A percentile compares a stretch with the other conserved stretches of the same genome.
Conservation (phyloP, 2,113 vertebrate genomes). For the Poeciliopsis turrubarensis region DNA sequence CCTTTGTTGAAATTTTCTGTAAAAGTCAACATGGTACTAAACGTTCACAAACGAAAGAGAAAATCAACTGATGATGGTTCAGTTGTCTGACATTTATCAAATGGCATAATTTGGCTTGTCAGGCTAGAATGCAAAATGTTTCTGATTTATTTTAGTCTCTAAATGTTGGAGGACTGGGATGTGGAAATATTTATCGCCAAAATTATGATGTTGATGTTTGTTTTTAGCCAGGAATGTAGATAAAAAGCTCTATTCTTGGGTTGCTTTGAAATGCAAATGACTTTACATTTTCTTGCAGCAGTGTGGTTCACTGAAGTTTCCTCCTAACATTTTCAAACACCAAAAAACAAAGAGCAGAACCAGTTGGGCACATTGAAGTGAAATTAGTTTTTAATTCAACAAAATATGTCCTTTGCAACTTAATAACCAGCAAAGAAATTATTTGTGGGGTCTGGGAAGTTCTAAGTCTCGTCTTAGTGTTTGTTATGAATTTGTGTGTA, state of each 20-base stretch:
- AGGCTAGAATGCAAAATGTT: slow-evolving; percentile 5
- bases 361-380: no score
- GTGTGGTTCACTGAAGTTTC: no score
- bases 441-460: no score
- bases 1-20: slow-evolving; percentile 50
- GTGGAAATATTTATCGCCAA: neutral
- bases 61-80: slow-evolving; percentile 41
- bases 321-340: no score
- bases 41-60: slow-evolving; percentile 38
- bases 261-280: neutral
- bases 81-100: slow-evolving; percentile 58
- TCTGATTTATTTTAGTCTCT: slow-evolving; percentile 10
- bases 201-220: neutral
- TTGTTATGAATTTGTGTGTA: no score
- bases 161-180: slow-evolving; percentile 11
- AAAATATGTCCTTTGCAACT: neutral
- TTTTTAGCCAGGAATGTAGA: neutral
- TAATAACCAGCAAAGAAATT: neutral
- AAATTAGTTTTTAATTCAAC: neutral
- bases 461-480: no score
- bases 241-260: neutral
- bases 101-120: slow-evolving; percentile 37
- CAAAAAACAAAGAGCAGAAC: no score
- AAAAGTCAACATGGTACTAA: slow-evolving; percentile 56
- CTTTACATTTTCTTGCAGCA: no score